Conservation (phyloP, 2,113 vertebrate species). For the Mormyrus lacerda region DNA sequence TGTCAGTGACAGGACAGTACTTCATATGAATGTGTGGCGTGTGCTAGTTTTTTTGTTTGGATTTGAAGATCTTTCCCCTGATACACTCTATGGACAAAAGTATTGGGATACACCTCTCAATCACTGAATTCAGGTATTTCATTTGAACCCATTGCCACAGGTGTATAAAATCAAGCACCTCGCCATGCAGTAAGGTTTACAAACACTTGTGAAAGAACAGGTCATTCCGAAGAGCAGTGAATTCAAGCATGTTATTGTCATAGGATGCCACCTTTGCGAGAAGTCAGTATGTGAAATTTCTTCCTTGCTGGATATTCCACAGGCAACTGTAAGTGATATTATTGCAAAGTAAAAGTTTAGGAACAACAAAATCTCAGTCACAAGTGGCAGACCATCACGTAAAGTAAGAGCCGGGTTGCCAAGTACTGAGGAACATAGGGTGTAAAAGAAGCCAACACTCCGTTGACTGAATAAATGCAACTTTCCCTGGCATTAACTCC, state of each 20-base stretch:
- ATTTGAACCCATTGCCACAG: background rate
- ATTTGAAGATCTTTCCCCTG: background rate
- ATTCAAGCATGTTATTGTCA: background rate
- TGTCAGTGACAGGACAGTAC: background rate
- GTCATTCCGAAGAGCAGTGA: background rate
- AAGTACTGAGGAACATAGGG: background rate
- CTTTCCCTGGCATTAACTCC: background rate
- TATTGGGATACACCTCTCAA: background rate
- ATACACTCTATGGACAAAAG: background rate
- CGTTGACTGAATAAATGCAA: background rate
- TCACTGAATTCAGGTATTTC: background rate
- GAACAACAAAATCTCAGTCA: background rate
- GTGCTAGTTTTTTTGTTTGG: background rate
- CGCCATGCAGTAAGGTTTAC: background rate
- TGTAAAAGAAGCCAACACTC: background rate
- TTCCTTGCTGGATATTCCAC: too few relatives aligned
- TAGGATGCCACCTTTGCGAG: background rate
- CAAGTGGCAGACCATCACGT: background rate
- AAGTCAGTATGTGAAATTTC: background rate
- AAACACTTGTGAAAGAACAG: background rate
- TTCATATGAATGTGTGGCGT: background rate
- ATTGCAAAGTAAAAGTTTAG: too few relatives aligned
- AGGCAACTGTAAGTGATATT: too few relatives aligned
- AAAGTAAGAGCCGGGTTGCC: background rate
- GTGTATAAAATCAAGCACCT: background rate